Evolutionary conservation across 2,797 vertebrate genomes (phyloP).

Genomic region (Hippocampus kuda): DNA sequence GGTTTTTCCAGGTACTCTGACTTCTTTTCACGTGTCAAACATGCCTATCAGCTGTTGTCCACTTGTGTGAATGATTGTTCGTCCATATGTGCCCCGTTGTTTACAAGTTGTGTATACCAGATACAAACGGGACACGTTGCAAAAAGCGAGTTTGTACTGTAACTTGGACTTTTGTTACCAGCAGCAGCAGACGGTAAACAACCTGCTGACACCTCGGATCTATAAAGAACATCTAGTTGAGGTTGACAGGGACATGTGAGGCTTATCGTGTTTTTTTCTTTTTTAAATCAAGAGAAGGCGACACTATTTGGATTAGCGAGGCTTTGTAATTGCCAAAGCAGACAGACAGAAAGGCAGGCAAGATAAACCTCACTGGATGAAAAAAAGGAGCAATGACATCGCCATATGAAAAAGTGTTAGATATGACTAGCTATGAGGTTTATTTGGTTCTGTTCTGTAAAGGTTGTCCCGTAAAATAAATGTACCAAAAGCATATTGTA

Average conservation of each 20-base stretch:
- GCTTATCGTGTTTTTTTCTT: constrained; percentile 9
- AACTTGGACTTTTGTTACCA: constrained; percentile 2
- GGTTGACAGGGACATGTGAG: neutral
- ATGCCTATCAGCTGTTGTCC: too few relatives aligned
- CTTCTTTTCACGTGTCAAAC: too few relatives aligned
- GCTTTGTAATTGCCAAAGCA: neutral
- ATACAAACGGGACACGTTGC: neutral
- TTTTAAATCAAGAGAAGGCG: constrained; percentile 14
- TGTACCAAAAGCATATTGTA: neutral
- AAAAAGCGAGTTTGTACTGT: neutral
- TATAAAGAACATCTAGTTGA: neutral
- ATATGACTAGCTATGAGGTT: neutral
- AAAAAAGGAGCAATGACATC: neutral
- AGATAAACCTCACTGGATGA: neutral
- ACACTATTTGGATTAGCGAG: neutral
- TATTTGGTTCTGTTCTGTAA: neutral
- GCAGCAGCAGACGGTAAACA: constrained; percentile 1
- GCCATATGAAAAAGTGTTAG: neutral
- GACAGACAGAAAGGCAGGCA: neutral
- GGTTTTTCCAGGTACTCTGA: too few relatives aligned
- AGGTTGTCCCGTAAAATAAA: neutral
- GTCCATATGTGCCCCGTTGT: neutral
- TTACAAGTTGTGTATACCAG: neutral
- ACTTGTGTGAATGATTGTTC: too few relatives aligned
- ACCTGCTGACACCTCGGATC: neutral